These are phyloP conservation scores for Pharmacophagus antenor DNA, from an alignment of 2,888 invertebrate species.

Conservation along the genomic window DNA sequence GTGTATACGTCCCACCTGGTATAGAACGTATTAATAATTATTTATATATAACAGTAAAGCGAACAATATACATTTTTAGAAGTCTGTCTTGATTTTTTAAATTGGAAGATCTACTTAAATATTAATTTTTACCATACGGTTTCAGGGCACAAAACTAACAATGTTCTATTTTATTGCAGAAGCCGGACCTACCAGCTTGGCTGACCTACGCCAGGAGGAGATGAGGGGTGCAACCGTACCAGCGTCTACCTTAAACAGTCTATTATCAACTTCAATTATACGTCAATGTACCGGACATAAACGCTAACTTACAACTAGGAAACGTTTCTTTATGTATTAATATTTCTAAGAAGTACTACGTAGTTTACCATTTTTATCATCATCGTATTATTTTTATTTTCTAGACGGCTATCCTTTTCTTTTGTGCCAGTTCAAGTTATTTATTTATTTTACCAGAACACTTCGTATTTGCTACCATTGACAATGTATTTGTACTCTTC, in stretches of 20 bases:
- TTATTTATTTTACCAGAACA: not conserved
- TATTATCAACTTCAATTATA: conserved; percentile 42
- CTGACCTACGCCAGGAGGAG: conserved; percentile 96
- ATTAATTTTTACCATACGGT: no score
- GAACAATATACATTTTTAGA: no score
- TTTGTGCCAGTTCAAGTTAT: not conserved
- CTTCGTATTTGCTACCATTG: not conserved
- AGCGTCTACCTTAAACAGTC: conserved; percentile 36
- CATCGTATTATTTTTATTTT: not conserved
- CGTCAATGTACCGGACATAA: conserved; percentile 43
- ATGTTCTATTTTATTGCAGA: conserved; percentile 52
- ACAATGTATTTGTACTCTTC: not conserved
- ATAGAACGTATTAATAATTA: no score
- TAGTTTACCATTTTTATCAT: not conserved
- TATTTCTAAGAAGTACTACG: conserved; percentile 15
- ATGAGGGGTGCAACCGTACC: conserved; percentile 89
- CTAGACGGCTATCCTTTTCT: not conserved
- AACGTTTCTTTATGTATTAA: conserved; percentile 15
- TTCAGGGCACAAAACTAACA: no score
- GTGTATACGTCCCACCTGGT: no score
- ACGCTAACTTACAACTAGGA: conserved; percentile 33
- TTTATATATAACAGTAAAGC: no score
- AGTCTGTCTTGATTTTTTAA: no score
- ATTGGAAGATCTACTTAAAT: no score
- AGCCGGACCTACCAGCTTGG: conserved; percentile 72